Evolutionary conservation across 2,797 vertebrate species (phyloP), one percentile per base, ranked within the genome.

Genomic region (Phoebastria nigripes): DNA sequence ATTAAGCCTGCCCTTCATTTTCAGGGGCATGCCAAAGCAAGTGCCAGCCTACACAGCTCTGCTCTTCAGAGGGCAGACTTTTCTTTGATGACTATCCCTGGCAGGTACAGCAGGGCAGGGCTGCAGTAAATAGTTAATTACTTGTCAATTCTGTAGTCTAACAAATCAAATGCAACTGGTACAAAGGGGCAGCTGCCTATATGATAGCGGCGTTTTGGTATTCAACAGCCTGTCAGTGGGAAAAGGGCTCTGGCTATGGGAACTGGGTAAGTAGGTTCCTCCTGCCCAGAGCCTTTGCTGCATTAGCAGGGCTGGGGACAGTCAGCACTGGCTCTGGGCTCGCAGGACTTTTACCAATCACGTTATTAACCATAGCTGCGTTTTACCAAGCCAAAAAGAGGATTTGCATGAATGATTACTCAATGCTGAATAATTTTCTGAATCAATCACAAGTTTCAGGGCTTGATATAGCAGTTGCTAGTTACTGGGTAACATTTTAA

Each of bases 1-100:
- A 84, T 95, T 94, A 96, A 93, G 93, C 47, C 89, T 95, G 87
- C 65, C 93, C 85, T 63, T 90, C 84, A 37, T 91, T 96, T 97
- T 72, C 79, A 94, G 83, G 41, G 87, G 70, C 92, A 96, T 92
- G 90, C 93, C 93, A 94, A 93, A 93, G 94, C 94, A 95, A 94
- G 94, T 72, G 94, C 92, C 87, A 96, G 71, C 91, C 86, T 77
- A 90, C 78, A 92, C 74, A 72, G n/a, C n/a, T 62, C 85, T 55
- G 37, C 65, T 74, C 22, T 84, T 55, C 44, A 39, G 74, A 66
- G 69, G 79, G 87, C 78, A 95, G 70, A 61, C 49, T 46, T 73
- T 35, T 54, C 83, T 87, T 44, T 42, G 62, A 49, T 49, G 71
- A 70, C 51, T 81, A 19, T 28, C 55, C 87, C 59, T 81, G 61